Conservation (phyloP, 2,113 vertebrate genomes). For the Pedionomus torquatus region DNA sequence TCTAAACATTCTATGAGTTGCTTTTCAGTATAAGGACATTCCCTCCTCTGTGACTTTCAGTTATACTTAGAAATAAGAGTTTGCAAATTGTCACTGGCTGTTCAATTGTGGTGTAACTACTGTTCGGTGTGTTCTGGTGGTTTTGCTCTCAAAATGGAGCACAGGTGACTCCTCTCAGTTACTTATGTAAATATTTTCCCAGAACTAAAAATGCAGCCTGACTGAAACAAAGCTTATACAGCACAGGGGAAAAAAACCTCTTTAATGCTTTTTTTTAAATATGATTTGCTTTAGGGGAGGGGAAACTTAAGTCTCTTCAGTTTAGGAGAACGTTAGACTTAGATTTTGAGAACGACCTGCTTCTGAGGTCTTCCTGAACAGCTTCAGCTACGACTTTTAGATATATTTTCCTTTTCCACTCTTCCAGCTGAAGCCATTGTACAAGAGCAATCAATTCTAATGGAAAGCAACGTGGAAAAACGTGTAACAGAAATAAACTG, state of each 20-base stretch:
- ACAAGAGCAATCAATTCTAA: constrained; percentile 44
- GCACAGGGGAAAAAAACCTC: neutral
- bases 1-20: too few species aligned
- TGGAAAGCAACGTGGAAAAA: constrained; percentile 59
- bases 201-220: neutral
- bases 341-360: fast-evolving
- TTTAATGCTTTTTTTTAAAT: neutral
- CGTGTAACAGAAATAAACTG: constrained; percentile 79
- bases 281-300: neutral
- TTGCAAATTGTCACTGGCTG: neutral
- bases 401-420: neutral
- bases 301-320: neutral
- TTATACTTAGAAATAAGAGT: neutral
- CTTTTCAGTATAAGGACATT: neutral
- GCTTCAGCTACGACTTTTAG: neutral
- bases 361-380: neutral
- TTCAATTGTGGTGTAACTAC: neutral
- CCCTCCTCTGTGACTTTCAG: neutral
- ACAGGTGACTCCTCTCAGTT: neutral
- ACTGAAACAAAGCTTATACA: neutral
- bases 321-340: neutral
- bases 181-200: neutral
- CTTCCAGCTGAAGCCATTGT: constrained; percentile 58
- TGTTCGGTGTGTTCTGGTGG: neutral
- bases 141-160: neutral